Conservation (phyloP, 2,797 vertebrate genomes). For the Pogonophryne albipinna region DNA sequence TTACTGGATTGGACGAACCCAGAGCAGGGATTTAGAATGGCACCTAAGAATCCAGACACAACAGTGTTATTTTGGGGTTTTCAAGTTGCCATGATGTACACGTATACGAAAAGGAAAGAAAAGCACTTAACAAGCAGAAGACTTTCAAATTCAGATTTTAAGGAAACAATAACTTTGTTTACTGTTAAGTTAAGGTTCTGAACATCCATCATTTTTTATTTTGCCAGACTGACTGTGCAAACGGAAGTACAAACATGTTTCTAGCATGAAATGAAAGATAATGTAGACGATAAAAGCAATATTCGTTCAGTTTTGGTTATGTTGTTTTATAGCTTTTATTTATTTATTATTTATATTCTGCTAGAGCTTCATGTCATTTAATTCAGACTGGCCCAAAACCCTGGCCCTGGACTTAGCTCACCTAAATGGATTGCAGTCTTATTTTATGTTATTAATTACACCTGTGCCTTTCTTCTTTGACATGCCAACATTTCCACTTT, state of each 20-base stretch:
- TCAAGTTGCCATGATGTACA: constrained; percentile 20
- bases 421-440: background rate
- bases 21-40: constrained; percentile 43
- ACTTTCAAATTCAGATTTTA: too few relatives aligned
- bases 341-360: background rate
- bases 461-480: background rate
- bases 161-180: too few relatives aligned
- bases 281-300: constrained; percentile 17
- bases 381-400: constrained; percentile 6
- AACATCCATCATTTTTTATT: too few relatives aligned
- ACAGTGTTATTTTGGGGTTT: constrained; percentile 35
- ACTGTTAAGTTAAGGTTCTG: too few relatives aligned
- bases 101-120: constrained; percentile 2
- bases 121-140: background rate
- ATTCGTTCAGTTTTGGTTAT: constrained; percentile 11
- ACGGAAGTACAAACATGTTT: constrained; percentile 14
- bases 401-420: background rate
- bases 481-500: background rate
- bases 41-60: constrained; percentile 49
- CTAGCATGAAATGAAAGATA: constrained; percentile 24
- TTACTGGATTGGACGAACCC: constrained; percentile 39
- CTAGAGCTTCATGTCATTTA: background rate
- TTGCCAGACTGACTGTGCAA: too few relatives aligned
- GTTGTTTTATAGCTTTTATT: constrained; percentile 6
- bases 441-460: constrained; percentile 1